Evolutionary conservation across 2,888 invertebrate species (phyloP).

Genomic region (Selenia dentaria): DNA sequence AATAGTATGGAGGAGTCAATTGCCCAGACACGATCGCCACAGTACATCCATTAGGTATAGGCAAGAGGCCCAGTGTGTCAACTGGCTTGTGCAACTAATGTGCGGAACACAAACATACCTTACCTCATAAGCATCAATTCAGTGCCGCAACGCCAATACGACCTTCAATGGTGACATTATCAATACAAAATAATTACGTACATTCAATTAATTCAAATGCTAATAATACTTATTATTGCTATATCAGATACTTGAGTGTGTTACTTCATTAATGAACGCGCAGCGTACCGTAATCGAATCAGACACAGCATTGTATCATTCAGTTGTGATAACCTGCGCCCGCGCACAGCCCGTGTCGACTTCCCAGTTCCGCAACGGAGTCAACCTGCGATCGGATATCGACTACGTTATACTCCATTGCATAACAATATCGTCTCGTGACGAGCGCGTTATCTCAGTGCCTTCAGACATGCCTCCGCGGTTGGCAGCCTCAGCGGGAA

Average conservation of each 20-base stretch:
- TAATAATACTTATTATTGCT: not conserved
- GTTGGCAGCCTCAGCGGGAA: conserved; percentile 45
- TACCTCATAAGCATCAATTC: not conserved
- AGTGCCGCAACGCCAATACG: not conserved
- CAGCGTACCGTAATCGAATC: conserved; percentile 4
- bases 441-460: conserved; percentile 74
- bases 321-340: conserved; percentile 24
- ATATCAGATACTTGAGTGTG: not conserved
- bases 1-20: conserved; percentile 41
- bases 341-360: conserved; percentile 34
- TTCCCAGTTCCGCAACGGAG: conserved; percentile 52
- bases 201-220: not conserved
- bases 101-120: conserved; percentile 5
- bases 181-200: not conserved
- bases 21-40: conserved; percentile 39
- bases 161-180: not conserved
- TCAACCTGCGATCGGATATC: conserved; percentile 45
- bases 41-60: conserved; percentile 14
- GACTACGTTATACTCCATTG: conserved; percentile 49
- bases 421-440: conserved; percentile 76
- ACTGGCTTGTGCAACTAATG: conserved; percentile 23
- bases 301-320: conserved; percentile 1
- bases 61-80: conserved; percentile 17
- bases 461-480: conserved; percentile 70
- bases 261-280: not conserved